Base-by-base conservation (phyloP, 1,140 invertebrate genomes). In the Drosophila aff. region DNA sequence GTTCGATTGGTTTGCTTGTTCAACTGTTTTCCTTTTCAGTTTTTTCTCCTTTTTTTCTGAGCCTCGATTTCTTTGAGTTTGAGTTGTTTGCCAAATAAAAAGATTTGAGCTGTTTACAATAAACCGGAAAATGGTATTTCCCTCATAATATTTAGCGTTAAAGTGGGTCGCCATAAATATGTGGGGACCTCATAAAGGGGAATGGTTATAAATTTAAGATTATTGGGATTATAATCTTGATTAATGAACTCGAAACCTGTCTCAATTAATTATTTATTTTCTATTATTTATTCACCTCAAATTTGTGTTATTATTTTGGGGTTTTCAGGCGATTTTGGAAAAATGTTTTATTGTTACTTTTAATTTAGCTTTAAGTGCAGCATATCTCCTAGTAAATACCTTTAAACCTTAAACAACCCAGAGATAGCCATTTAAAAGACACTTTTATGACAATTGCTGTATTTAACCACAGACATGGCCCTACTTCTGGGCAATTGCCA, bases 401-500 rank as follows among this genome's bases (percentile, higher is more conserved):
- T 55, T 23, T 28, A 28, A 28, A 28, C 15, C 18, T 16, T 6
- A 7, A 53, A 18, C 8, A 10, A 55, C 21, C 13, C 21, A 13
- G 2, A 38, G 4, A 23, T 13, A 6, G 16, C 10, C 3, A 16
- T 43, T 49, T 47, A 18, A 38, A 18, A 67, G 7, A 1, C 18
- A n/a, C 46, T 58, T 82, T 80, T 76, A 77, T 69, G 76, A 23
- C 76, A 87, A 87, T 83, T 77, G 72, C 72, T 67, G 58, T 53
- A 65, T 43, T 61, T 61, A 80, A 59, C 15, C 41, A n/a, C 31
- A 55, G 36, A 46, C 8, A 31, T 36, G 50, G 11, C 31, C 28
- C 28, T 31, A 38, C 44, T 50, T 41, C n/a, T 36, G 18, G 23
- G n/a, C 44, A 40, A 46, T 46, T 47, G 21, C 36, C 36, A 53